A percentile compares a stretch with the other conserved stretches of the same genome.
These are phyloP conservation scores for Volucella inanis DNA, from an alignment of 2,888 invertebrate species.

Conservation along the genomic window DNA sequence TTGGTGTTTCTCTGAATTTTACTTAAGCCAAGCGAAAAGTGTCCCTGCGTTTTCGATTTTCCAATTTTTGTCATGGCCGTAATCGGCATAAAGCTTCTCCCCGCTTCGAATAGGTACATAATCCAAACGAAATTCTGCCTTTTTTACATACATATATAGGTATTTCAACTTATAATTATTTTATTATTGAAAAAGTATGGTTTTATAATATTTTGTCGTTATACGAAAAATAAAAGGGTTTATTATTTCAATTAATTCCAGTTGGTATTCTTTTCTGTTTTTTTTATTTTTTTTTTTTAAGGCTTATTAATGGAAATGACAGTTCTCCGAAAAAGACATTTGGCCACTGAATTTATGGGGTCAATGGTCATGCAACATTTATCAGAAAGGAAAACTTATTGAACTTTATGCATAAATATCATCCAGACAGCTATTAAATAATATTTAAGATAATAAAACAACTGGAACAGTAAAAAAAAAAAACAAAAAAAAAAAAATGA, in stretches of 20 bases:
- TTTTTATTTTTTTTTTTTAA: too few relatives aligned
- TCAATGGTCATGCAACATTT: neutral
- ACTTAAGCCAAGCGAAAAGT: constrained; percentile 47
- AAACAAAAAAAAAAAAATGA: constrained; percentile 23
- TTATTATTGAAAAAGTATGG: neutral
- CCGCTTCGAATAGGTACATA: constrained; percentile 23
- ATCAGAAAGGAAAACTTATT: neutral
- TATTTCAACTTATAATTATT: neutral
- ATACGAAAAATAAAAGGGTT: too few relatives aligned
- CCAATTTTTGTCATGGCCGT: constrained; percentile 60
- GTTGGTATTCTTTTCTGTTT: neutral
- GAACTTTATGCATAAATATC: neutral
- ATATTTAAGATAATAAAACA: constrained; percentile 46
- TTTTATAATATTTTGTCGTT: neutral
- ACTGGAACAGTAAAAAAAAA: constrained; percentile 25
- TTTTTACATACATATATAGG: neutral
- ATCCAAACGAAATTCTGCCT: constrained; percentile 1
- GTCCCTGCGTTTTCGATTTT: constrained; percentile 65
- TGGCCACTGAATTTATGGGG: neutral
- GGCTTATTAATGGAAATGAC: neutral
- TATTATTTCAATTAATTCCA: neutral
- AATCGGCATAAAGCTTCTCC: neutral
- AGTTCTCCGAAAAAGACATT: constrained; percentile 2
- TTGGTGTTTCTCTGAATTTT: constrained; percentile 59
- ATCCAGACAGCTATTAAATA: constrained; percentile 50